Conservation (phyloP, 2,888 invertebrate species). For the Mythimna ferrago region DNA sequence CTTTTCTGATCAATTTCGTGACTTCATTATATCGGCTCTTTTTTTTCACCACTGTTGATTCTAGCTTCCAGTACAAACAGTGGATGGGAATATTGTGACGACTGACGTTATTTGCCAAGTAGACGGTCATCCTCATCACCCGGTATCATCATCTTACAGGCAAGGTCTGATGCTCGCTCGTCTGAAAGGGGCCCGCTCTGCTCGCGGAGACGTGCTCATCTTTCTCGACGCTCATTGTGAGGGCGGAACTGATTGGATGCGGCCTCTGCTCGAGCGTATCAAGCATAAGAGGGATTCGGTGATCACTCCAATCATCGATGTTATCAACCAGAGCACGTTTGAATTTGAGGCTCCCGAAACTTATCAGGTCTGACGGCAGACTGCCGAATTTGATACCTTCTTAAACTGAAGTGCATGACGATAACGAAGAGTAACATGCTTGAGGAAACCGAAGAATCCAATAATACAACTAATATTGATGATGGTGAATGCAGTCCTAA, state of each 20-base stretch:
- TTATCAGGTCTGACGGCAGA: constrained; percentile 75
- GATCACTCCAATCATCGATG: constrained; percentile 98
- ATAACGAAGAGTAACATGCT: constrained; percentile 12
- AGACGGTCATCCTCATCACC: neutral
- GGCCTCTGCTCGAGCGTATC: constrained; percentile 95
- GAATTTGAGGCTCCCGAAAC: constrained; percentile 80
- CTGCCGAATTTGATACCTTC: neutral
- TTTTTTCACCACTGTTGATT: neutral
- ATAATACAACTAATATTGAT: constrained; percentile 16
- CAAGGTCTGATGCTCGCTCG: constrained; percentile 97
- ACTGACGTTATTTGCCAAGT: neutral
- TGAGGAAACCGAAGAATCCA: constrained; percentile 8
- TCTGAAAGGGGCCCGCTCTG: constrained; percentile 95
- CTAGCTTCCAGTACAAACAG: neutral
- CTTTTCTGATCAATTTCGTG: too few relatives aligned
- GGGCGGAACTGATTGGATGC: constrained; percentile 94
- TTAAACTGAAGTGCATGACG: neutral
- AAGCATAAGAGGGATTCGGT: constrained; percentile 93
- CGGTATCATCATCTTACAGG: constrained; percentile 75
- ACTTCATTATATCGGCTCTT: neutral
- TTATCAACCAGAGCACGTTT: constrained; percentile 95
- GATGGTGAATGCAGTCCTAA: neutral
- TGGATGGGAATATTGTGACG: neutral
- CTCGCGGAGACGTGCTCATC: constrained; percentile 95
- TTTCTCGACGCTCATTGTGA: constrained; percentile 99